A percentile compares a stretch with the other conserved stretches of the same genome.
phyloP scores from a whole-genome alignment of 1,140 invertebrate species.

The Drosophila paulistorum region DNA sequence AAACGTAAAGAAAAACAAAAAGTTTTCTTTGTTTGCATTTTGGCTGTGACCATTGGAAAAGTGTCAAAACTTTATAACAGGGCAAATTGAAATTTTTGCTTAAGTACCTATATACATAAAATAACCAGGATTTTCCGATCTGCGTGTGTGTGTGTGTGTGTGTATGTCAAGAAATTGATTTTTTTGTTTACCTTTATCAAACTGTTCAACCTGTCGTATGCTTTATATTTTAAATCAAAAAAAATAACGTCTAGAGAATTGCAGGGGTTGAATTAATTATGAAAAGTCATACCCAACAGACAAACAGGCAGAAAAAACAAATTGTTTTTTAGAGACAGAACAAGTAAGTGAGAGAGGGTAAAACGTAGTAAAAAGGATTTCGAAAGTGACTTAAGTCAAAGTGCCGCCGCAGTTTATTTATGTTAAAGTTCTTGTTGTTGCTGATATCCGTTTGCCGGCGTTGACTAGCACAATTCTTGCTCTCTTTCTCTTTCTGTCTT shows the following conservation, averaged over 20 bases:
- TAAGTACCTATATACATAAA: slow-evolving; percentile 21
- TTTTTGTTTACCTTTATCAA: slow-evolving; percentile 39
- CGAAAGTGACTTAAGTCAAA: slow-evolving; percentile 8
- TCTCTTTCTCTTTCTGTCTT: too few relatives aligned
- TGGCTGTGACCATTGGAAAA: slow-evolving; percentile 29
- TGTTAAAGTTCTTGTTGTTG: slow-evolving; percentile 29
- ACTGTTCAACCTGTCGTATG: slow-evolving; percentile 35
- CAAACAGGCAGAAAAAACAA: not conserved
- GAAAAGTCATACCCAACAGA: not conserved
- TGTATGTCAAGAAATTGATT: slow-evolving; percentile 17
- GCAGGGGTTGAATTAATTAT: slow-evolving; percentile 4
- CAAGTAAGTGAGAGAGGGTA: not conserved
- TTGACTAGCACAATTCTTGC: slow-evolving; percentile 30
- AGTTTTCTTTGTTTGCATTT: slow-evolving; percentile 38
- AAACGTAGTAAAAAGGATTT: not conserved
- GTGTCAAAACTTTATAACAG: slow-evolving; percentile 39
- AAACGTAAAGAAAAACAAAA: slow-evolving; percentile 5
- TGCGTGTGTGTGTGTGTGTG: not conserved
- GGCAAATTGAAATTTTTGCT: slow-evolving; percentile 52
- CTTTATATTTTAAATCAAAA: slow-evolving; percentile 8
- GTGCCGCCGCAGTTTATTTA: slow-evolving; percentile 44
- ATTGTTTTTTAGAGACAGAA: not conserved
- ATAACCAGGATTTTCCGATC: too few relatives aligned
- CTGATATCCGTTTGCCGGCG: slow-evolving; percentile 41
- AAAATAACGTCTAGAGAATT: slow-evolving; percentile 6